Evolutionary conservation across 2,113 vertebrate species (phyloP).

Genomic region (Illadopsis cleaveri): DNA sequence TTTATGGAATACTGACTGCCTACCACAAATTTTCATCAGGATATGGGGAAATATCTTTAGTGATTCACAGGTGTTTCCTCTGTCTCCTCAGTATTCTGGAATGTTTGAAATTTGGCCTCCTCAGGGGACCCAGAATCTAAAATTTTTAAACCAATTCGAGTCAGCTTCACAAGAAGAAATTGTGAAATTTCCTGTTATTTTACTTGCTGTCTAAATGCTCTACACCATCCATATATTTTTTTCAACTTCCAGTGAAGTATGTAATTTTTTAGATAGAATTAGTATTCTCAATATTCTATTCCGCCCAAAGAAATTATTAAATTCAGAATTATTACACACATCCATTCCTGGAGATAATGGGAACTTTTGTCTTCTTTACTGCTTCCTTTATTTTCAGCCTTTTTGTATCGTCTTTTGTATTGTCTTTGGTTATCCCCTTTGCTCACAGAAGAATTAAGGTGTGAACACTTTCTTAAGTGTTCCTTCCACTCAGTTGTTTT

Average conservation of each 20-base stretch:
- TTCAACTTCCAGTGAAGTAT: not conserved
- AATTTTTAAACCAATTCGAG: not conserved
- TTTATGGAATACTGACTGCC: not conserved
- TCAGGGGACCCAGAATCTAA: not conserved
- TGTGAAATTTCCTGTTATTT: not conserved
- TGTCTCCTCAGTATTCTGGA: not conserved
- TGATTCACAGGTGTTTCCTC: not conserved
- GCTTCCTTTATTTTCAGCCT: not conserved
- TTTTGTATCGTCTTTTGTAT: no score
- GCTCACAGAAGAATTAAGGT: not conserved
- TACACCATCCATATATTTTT: not conserved
- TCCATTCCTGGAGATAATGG: not conserved
- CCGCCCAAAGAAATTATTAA: not conserved
- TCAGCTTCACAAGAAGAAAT: not conserved
- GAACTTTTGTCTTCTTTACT: not conserved
- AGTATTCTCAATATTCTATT: not conserved
- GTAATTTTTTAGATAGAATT: not conserved
- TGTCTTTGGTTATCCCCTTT: not conserved
- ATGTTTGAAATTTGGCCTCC: not conserved
- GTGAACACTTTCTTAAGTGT: not conserved
- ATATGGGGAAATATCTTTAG: not conserved
- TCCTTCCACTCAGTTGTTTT: not conserved
- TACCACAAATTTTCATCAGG: not conserved
- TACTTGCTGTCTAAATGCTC: not conserved
- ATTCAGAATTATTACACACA: not conserved